phyloP scores from a whole-genome alignment of 1,140 invertebrate species.

The Drosophila miranda region DNA sequence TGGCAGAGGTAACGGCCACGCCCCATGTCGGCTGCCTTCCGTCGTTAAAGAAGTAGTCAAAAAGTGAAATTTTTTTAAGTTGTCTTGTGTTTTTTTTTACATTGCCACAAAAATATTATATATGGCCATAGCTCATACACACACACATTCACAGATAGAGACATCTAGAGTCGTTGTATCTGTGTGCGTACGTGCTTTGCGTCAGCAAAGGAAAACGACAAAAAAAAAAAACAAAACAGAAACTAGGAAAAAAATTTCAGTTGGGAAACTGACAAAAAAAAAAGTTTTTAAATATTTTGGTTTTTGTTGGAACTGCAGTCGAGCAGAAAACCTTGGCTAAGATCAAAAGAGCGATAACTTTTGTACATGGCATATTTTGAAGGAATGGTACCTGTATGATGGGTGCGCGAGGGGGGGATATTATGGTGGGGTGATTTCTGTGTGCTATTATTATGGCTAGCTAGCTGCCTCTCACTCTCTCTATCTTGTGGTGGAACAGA shows the following conservation, averaged over 20 bases:
- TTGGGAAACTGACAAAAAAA: slow-evolving; percentile 35
- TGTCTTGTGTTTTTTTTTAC: slow-evolving; percentile 37
- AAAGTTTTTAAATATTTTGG: background rate
- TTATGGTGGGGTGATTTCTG: too few species aligned
- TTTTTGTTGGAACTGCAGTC: slow-evolving; percentile 17
- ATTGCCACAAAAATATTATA: slow-evolving; percentile 24
- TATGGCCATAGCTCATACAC: slow-evolving; percentile 16
- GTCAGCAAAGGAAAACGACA: slow-evolving; percentile 54
- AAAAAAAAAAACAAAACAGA: slow-evolving; percentile 29
- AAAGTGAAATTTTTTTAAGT: slow-evolving; percentile 71
- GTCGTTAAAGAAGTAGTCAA: slow-evolving; percentile 64
- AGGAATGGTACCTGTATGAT: too few species aligned
- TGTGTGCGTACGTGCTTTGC: slow-evolving; percentile 68
- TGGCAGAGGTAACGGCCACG: slow-evolving; percentile 15
- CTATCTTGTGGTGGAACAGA: slow-evolving; percentile 8
- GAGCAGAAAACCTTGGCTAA: slow-evolving; percentile 41
- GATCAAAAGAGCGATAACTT: slow-evolving; percentile 50
- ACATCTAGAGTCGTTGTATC: slow-evolving; percentile 6
- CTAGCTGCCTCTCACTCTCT: background rate
- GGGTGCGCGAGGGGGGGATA: too few species aligned
- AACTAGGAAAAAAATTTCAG: slow-evolving; percentile 51
- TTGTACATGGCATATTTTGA: background rate
- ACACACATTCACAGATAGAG: background rate
- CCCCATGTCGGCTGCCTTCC: slow-evolving; percentile 19
- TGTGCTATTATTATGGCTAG: too few species aligned